phyloP scores from a whole-genome alignment of 2,113 vertebrate genomes.

The Puma concolor region DNA sequence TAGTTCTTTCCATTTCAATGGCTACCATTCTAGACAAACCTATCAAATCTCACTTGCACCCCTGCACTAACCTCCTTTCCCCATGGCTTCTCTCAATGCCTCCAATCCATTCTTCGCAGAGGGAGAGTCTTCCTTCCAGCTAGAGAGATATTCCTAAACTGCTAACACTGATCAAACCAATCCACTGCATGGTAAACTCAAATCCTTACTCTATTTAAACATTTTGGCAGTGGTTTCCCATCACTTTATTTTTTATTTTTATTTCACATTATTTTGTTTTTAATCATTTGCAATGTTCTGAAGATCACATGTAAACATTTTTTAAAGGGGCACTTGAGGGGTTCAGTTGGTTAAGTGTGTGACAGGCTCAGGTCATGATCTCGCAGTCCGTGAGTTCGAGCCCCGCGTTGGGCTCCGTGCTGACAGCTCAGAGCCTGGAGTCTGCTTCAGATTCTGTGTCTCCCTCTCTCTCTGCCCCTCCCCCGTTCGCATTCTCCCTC shows the following conservation, averaged over 20 bases:
- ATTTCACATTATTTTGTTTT: neutral
- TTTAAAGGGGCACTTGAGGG: too few relatives aligned
- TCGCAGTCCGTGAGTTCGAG: too few relatives aligned
- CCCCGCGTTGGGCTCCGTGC: too few relatives aligned
- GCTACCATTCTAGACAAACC: neutral
- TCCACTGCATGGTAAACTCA: neutral
- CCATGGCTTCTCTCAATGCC: neutral
- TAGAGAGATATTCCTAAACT: neutral
- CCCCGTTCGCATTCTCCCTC: too few relatives aligned
- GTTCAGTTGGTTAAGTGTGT: too few relatives aligned
- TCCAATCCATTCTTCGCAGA: neutral
- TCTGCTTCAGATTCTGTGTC: too few relatives aligned
- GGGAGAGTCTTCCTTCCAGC: neutral
- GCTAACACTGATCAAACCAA: neutral
- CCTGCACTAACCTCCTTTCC: fast-evolving
- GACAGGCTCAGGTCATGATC: too few relatives aligned
- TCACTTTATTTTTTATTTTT: neutral
- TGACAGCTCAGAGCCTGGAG: too few relatives aligned
- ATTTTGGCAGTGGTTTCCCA: neutral
- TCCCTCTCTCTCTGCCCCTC: too few relatives aligned
- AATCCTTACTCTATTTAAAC: conserved; percentile 37
- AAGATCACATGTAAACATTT: neutral
- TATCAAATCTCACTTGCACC: neutral
- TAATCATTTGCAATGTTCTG: neutral
- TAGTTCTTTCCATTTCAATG: neutral